Evolutionary conservation across 1,140 invertebrate species (phyloP).

Genomic region (Sycobia sp.): DNA sequence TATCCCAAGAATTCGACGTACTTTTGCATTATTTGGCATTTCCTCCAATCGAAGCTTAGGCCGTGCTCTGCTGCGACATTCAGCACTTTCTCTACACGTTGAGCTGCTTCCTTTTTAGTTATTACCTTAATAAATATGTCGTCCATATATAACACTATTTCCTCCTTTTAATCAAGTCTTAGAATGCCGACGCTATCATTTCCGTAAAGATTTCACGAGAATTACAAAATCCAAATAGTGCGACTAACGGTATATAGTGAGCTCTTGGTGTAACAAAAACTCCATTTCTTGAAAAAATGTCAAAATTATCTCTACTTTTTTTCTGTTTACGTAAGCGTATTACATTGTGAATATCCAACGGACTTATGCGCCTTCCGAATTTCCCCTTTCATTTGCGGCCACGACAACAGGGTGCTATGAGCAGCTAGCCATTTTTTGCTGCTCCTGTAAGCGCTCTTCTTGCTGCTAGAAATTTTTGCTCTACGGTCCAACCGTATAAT

Average conservation of each 20-base stretch:
- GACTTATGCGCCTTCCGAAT: too few relatives aligned
- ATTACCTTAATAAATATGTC: not conserved
- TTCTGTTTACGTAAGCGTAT: too few relatives aligned
- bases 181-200: not conserved
- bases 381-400: too few relatives aligned
- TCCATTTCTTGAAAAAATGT: too few relatives aligned
- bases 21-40: not conserved
- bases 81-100: not conserved
- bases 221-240: constrained; percentile 17
- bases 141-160: constrained; percentile 13
- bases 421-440: too few relatives aligned
- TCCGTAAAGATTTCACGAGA: constrained; percentile 2
- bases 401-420: too few relatives aligned
- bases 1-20: not conserved
- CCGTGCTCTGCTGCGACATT: not conserved
- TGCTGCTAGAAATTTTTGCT: too few relatives aligned
- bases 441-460: too few relatives aligned
- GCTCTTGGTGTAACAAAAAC: constrained; percentile 4
- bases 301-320: too few relatives aligned
- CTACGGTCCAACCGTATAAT: too few relatives aligned
- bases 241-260: constrained; percentile 2
- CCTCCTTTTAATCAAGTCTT: not conserved
- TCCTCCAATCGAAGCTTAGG: not conserved
- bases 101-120: not conserved
- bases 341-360: too few relatives aligned